phyloP scores from a whole-genome alignment of 2,797 vertebrate species.

The Taeniopygia guttata region DNA sequence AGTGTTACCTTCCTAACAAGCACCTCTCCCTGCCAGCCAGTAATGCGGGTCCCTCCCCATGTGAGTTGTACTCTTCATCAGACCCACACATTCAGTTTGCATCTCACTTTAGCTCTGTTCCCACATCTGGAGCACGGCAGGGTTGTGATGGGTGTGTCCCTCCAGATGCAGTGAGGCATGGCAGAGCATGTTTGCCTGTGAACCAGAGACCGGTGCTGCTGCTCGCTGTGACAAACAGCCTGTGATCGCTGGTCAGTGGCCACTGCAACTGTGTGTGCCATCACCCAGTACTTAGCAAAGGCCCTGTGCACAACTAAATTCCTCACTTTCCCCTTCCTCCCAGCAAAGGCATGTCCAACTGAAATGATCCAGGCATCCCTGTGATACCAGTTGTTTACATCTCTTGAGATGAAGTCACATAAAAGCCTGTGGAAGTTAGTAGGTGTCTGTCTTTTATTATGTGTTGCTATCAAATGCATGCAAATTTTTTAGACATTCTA shows the following conservation, averaged over 20 bases:
- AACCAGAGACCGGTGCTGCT: not conserved
- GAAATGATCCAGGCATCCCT: not conserved
- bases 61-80: not conserved
- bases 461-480: not conserved
- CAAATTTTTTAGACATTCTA: not conserved
- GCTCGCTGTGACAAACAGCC: not conserved
- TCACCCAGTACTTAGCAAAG: not conserved
- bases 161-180: not conserved
- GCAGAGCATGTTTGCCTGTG: not conserved
- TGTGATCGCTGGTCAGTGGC: not conserved
- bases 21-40: not conserved
- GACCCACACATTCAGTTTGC: not conserved
- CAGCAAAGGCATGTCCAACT: not conserved
- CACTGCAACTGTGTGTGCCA: not conserved
- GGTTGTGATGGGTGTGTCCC: not conserved
- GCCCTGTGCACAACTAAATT: not conserved
- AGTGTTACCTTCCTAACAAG: not conserved
- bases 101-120: not conserved
- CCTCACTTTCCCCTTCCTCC: not conserved
- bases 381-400: not conserved
- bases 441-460: not conserved
- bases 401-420: not conserved
- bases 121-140: fast-evolving
- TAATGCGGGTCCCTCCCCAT: not conserved
- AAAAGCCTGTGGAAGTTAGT: not conserved